phyloP scores from a whole-genome alignment of 2,113 vertebrate species.

The Cervus canadensis region DNA sequence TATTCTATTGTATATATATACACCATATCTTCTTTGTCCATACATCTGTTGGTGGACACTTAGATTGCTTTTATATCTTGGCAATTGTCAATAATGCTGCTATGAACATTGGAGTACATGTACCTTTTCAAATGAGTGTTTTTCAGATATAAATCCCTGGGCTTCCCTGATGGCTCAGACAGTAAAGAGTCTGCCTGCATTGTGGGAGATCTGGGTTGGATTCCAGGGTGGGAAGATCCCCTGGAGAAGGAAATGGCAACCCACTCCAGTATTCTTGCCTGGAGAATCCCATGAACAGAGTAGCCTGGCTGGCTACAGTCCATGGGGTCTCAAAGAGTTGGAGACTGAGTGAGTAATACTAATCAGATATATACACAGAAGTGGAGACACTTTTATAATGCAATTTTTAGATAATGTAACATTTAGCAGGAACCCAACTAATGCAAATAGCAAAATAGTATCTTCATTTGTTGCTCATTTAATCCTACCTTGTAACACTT shows the following conservation, averaged over 20 bases:
- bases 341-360: neutral
- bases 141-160: neutral
- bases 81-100: neutral
- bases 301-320: neutral
- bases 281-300: neutral
- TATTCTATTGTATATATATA: neutral
- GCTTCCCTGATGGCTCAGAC: fast-evolving
- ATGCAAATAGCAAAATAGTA: neutral
- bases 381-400: neutral
- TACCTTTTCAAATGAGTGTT: neutral
- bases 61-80: neutral
- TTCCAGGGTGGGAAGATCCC: neutral
- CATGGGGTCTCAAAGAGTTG: neutral
- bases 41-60: neutral
- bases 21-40: neutral
- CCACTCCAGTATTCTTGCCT: neutral
- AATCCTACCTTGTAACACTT: neutral
- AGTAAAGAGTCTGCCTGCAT: neutral
- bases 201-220: neutral
- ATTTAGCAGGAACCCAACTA: neutral
- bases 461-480: neutral
- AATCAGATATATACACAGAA: neutral
- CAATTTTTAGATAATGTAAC: neutral
- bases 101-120: neutral
- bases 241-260: neutral